phyloP scores from a whole-genome alignment of 64 coral and sea anemone species.

The Stichodactyla mertensii region DNA sequence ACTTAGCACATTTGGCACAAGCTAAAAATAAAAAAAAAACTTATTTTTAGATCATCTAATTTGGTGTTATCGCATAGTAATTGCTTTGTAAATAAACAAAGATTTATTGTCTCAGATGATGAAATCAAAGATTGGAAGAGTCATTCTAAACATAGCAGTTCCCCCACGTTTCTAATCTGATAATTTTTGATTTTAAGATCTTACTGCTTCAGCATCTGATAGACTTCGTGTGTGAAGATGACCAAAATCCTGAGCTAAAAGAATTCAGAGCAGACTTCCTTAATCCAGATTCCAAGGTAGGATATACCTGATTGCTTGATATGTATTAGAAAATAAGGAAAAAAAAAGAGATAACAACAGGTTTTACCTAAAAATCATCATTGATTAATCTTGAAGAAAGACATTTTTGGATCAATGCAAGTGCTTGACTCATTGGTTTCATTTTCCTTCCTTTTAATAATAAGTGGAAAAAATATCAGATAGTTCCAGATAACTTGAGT shows the following conservation, averaged over 20 bases:
- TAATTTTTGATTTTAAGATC: conserved; percentile 10
- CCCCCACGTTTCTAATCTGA: neutral
- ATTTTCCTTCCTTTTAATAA: no score
- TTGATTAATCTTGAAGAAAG: no score
- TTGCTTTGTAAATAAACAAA: neutral
- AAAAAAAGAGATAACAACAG: no score
- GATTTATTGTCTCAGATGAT: neutral
- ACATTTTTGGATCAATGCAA: no score
- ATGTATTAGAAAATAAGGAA: neutral
- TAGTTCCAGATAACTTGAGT: no score
- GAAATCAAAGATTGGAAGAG: neutral
- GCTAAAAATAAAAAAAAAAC: neutral
- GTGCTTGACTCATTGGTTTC: no score
- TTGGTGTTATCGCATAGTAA: neutral
- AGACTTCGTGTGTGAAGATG: conserved; percentile 33
- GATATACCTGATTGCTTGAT: neutral
- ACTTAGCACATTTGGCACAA: neutral
- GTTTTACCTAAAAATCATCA: no score
- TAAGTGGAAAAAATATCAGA: no score
- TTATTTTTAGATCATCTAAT: neutral
- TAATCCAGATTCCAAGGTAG: conserved; percentile 20
- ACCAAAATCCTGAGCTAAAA: conserved; percentile 34
- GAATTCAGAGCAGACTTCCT: conserved; percentile 43
- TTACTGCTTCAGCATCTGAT: conserved; percentile 45
- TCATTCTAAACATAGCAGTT: no score